phyloP scores from a whole-genome alignment of 2,113 vertebrate genomes.

The Nothoprocta perdicaria region DNA sequence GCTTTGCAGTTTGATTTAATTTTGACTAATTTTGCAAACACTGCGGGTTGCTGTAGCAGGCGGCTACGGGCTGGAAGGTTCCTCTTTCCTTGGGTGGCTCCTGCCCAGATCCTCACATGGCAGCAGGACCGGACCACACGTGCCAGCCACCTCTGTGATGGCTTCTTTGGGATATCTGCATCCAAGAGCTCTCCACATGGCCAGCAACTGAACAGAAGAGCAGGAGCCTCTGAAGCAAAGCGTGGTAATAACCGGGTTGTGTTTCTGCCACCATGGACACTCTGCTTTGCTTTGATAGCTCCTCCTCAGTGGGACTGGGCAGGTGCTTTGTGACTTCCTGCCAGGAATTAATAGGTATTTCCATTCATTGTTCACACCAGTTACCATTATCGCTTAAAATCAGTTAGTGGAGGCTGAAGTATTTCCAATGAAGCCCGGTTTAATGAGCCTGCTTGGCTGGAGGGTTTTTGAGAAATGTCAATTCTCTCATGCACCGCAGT shows the following conservation, averaged over 20 bases:
- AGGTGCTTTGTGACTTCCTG: background rate
- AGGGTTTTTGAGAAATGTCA: background rate
- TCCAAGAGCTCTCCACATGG: background rate
- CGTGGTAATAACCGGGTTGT: background rate
- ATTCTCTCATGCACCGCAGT: background rate
- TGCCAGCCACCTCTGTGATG: background rate
- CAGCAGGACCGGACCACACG: background rate
- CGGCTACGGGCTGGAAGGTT: background rate
- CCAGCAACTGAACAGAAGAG: background rate
- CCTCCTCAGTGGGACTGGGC: background rate
- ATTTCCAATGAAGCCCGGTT: background rate
- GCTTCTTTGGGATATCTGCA: background rate
- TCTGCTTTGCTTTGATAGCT: background rate
- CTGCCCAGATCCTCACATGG: background rate
- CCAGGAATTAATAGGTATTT: background rate
- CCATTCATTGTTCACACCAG: too few species aligned
- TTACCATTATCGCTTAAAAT: background rate
- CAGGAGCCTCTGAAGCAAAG: background rate
- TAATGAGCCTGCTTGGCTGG: background rate
- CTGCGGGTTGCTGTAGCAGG: background rate
- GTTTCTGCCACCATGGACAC: background rate
- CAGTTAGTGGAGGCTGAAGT: background rate
- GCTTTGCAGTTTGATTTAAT: slow-evolving; percentile 3
- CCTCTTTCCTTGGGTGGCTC: background rate
- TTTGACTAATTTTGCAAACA: background rate